Conservation (phyloP, 2,888 invertebrate genomes). For the Epiperipatus broadwayi region DNA sequence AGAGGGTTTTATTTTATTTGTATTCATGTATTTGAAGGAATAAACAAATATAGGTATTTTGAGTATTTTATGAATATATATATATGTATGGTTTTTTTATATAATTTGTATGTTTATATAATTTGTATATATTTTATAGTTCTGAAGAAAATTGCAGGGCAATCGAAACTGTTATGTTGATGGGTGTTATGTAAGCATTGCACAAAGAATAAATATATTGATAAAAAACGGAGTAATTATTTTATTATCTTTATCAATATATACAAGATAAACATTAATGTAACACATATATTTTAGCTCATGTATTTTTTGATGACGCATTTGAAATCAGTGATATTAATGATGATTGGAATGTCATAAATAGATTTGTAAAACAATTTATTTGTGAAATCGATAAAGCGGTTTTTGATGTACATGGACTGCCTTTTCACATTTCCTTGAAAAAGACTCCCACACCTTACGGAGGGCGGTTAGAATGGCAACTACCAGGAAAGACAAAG, state of each 20-base stretch:
- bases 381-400: slow-evolving; percentile 53
- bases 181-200: no score
- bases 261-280: not conserved
- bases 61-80: slow-evolving; percentile 12
- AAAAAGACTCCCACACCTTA: slow-evolving; percentile 61
- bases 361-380: slow-evolving; percentile 55
- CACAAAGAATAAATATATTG: not conserved
- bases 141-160: no score
- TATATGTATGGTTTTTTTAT: no score
- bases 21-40: no score
- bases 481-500: slow-evolving; percentile 60
- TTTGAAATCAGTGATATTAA: slow-evolving; percentile 39
- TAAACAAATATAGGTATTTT: no score
- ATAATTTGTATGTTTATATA: not conserved
- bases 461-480: slow-evolving; percentile 65
- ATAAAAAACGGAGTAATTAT: slow-evolving; percentile 4
- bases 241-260: not conserved
- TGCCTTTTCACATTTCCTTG: no score
- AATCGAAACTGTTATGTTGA: no score
- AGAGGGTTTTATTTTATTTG: no score
- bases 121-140: no score
- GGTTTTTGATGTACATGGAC: slow-evolving; percentile 33
- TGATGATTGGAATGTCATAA: slow-evolving; percentile 51
- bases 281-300: slow-evolving; percentile 33
- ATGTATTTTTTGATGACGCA: slow-evolving; percentile 71